Conservation (phyloP, 1,140 invertebrate species). For the Caenorhabditis inopinata region DNA sequence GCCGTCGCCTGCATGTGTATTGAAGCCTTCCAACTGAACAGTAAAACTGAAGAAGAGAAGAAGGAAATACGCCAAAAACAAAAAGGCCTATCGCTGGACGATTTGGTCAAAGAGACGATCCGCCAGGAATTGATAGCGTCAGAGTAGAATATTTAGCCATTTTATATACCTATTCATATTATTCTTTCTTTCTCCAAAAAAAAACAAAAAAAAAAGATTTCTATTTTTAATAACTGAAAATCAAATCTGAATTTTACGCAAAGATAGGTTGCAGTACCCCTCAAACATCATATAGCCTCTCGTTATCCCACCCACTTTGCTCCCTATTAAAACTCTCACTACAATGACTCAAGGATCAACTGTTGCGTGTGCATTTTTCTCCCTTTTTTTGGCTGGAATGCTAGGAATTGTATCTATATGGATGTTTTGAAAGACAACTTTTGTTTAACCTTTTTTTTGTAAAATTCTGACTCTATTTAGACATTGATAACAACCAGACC, state of each 20-base stretch:
- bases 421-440: not conserved
- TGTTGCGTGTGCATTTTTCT: conserved; percentile 18
- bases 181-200: too few relatives aligned
- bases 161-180: not conserved
- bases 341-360: not conserved
- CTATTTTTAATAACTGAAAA: too few relatives aligned
- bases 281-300: not conserved
- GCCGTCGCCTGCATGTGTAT: conserved; percentile 22
- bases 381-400: not conserved
- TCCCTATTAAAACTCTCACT: not conserved
- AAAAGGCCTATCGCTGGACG: conserved; percentile 15
- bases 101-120: conserved; percentile 23
- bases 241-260: not conserved
- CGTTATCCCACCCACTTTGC: too few relatives aligned
- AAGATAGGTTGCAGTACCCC: not conserved
- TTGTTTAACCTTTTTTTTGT: not conserved
- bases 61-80: not conserved
- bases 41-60: conserved; percentile 22
- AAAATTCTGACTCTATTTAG: too few relatives aligned
- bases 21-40: conserved; percentile 11
- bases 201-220: too few relatives aligned
- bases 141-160: conserved; percentile 2
- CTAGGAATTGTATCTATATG: not conserved
- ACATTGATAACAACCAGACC: too few relatives aligned
- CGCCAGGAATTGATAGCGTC: conserved; percentile 9